Evolutionary conservation across 2,888 invertebrate genomes (phyloP), one percentile per base, ranked within the genome.

Genomic region (Cyclophora albipunctata): DNA sequence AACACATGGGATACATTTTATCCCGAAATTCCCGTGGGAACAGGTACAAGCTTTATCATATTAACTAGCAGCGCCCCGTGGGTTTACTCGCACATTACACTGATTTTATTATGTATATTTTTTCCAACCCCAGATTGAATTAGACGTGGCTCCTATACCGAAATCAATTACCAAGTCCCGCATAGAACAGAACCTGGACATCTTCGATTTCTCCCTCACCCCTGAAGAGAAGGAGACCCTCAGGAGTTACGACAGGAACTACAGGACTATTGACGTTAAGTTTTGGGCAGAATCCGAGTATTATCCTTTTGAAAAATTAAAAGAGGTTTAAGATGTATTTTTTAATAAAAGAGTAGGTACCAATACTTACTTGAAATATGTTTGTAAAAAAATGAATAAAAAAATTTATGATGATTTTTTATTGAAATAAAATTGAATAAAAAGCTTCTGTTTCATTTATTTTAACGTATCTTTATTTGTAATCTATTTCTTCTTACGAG

Each of bases 101-200:
- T 20, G 20, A 20, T 20, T 20, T 20, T 20, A 20, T 20, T 20
- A 20, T 20, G 20, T 20, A 20, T 20, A 20, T 20, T 41, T 42
- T 43, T 44, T 54, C 45, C 71, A 86, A 3, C 57, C 53, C 45
- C 71, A 86, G 86, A 61, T 79, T 48, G 84, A 86, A 40, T 49
- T 84, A 0, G 84, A 80, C 4, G 79, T 81, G 2, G 69, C 77
- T 1, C 81, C 84, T 0, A 80, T 85, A 3, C 85, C 85, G 0
- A 85, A 86, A 47, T 75, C 84, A 0, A 59, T 75, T 2, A 79
- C 67, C 2, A 69, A 69, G 50, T 50, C 60, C 0, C 71, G 79
- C 0, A 66, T 85, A 4, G 64, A 71, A 41, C 63, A 78, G 56
- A 84, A 85, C 60, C 62, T 83, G 3, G 66, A 73, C 37, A 67